Conservation (phyloP, 2,797 vertebrate species). For the Hemitrygon akajei region DNA sequence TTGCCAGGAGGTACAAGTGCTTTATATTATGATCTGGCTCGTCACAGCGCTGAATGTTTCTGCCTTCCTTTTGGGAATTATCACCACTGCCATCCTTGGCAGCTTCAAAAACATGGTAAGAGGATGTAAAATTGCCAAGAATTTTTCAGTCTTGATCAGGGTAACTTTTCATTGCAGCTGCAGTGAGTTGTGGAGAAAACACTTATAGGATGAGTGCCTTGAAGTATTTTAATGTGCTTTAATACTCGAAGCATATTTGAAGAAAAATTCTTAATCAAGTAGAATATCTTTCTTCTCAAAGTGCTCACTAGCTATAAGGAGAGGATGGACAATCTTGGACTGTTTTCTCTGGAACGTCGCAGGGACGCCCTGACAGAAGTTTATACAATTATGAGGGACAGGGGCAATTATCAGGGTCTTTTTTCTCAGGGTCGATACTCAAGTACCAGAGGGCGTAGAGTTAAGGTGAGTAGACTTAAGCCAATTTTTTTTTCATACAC, state of each 20-base stretch:
- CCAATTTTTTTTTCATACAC: no score
- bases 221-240: background rate
- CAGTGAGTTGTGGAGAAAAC: background rate
- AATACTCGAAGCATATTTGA: background rate
- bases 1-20: conserved; percentile 56
- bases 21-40: conserved; percentile 59
- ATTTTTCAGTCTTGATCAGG: background rate
- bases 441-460: no score
- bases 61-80: conserved; percentile 55
- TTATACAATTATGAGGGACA: no score
- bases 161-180: background rate
- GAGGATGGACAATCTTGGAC: background rate
- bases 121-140: conserved; percentile 29
- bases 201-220: background rate
- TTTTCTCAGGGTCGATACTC: no score
- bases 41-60: conserved; percentile 54
- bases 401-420: no score
- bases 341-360: no score
- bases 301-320: background rate
- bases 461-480: no score
- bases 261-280: background rate
- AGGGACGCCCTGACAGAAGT: no score
- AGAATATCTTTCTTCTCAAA: background rate
- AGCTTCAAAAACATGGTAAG: conserved; percentile 57
- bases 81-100: conserved; percentile 58